Base-by-base conservation (phyloP, 2,888 invertebrate genomes). In the Drosophila macrospina region DNA sequence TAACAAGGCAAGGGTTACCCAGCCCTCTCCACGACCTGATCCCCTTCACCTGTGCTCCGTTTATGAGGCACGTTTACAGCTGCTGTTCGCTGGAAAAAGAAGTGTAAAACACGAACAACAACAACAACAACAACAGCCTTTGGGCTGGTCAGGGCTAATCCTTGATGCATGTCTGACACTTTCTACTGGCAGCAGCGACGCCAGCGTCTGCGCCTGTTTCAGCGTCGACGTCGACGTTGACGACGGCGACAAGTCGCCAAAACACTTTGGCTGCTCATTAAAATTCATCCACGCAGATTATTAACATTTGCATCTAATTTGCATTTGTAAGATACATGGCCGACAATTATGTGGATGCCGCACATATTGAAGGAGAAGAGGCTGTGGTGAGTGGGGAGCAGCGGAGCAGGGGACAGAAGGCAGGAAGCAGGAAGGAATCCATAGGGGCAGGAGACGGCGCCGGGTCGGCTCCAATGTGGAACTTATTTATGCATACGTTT, bases 251-350 rank as follows among this genome's bases (percentile, higher is more conserved):
- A 80, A 86, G 80, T 69, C 76, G 78, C 74, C 78, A 80, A 83
- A 83, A 88, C 83, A 83, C 88, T 83, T 83, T 80, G 84, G 74
- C 39, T 77, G 69, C 84, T 84, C 84, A 84, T 84, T 84, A 84
- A 84, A 84, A 84, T 84, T 84, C 84, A 84, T 84, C 87, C 87
- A 84, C 87, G 87, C 88, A 88, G 84, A 84, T 84, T 84, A 84
- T 84, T 84, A 84, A 84, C 84, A 85, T 85, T 85, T 88, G 85
- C 85, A 85, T 85, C 82, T 85, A 88, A 85, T 85, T 85, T 85
- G 89, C 85, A 85, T 88, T 81, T 72, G 83, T 88, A 88, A 85
- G 89, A 88, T 88, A 88, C 88, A 85, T 85, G 86, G 89, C 85
- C 84, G 84, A 85, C 84, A 85, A 88, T 85, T 85, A 85, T 85